Evolutionary conservation across 2,113 vertebrate species (phyloP), one percentile per base, ranked within the genome.

Genomic region (Microtus oregoni): DNA sequence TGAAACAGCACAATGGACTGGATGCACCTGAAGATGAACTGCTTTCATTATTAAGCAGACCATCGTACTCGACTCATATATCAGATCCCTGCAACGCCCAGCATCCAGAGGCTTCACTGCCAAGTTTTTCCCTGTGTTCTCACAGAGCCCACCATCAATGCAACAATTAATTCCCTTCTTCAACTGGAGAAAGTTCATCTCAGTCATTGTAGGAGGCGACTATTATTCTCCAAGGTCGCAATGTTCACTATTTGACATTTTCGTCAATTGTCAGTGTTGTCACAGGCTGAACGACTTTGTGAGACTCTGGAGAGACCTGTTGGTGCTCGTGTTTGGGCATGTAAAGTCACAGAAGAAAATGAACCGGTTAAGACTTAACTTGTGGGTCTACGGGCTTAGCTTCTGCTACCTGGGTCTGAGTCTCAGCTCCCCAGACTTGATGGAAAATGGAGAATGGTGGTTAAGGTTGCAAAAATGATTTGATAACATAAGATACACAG

Each of bases 41-140:
- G 92, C 92, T 96, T 97, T 94, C 94, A 97, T 97, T 96, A 95
- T 90, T 86, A 94, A 44, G 76, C 65, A 88, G 86, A 94, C 68
- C 91, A 70, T 94, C 55, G 95, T 92, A 75, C 79, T 86, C 32
- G 2, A 79, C 96, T 96, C 63, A 92, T 86, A 86, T 86, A 95
- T 77, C 95, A 96, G 75, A 86, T 95, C 95, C 89, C 15, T 10
- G 61, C 92, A 44, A 58, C 35, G 61, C 17, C 72, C 76, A 75
- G 38, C 26, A 1, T 68, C 17, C 0, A 55, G 92, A 91, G 72
- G 41, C 92, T 96, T 83, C 11, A 19, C 32, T 89, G 61, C 89
- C 76, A n/a, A 73, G 44, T 90, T 94, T 82, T 86, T 93, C 83
- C 86, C 83, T 67, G 78, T 89, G 65, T 38, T 87, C 50, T 58